Evolutionary conservation across 92 coral and sea anemone genomes (phyloP).

Genomic region (Paragorgia papillata): DNA sequence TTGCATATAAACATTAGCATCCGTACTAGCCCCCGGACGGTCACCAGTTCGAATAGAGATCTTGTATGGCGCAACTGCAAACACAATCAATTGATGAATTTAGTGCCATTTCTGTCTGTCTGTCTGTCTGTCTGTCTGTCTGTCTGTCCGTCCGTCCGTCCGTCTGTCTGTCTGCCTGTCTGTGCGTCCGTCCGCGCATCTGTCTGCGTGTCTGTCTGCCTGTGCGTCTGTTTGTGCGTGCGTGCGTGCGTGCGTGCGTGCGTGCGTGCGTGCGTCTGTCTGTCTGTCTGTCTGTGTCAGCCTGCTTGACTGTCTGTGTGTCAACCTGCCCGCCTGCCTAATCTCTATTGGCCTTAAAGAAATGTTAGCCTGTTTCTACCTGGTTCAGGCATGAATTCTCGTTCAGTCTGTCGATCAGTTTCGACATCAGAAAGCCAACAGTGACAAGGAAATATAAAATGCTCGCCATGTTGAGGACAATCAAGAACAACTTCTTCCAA

Average conservation of each 20-base stretch:
- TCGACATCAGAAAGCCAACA: constrained; percentile 90
- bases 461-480: constrained; percentile 92
- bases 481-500: constrained; percentile 94
- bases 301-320: no score
- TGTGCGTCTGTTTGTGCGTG: no score
- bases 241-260: no score
- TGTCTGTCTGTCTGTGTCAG: no score
- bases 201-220: no score
- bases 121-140: no score
- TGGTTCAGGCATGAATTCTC: constrained; percentile 70
- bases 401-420: constrained; percentile 67
- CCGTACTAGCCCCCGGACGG: constrained; percentile 84
- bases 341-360: no score
- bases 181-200: no score
- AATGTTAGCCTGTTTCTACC: constrained; percentile 48
- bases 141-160: no score
- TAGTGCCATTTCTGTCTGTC: no score
- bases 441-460: constrained; percentile 84
- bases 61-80: constrained; percentile 76
- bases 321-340: neutral
- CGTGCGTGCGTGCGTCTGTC: neutral
- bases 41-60: constrained; percentile 79
- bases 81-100: no score
- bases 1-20: constrained; percentile 88
- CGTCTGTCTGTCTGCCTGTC: no score